These are phyloP conservation scores for Diplodus sargus DNA, from an alignment of 2,797 vertebrate species.

Conservation along the genomic window DNA sequence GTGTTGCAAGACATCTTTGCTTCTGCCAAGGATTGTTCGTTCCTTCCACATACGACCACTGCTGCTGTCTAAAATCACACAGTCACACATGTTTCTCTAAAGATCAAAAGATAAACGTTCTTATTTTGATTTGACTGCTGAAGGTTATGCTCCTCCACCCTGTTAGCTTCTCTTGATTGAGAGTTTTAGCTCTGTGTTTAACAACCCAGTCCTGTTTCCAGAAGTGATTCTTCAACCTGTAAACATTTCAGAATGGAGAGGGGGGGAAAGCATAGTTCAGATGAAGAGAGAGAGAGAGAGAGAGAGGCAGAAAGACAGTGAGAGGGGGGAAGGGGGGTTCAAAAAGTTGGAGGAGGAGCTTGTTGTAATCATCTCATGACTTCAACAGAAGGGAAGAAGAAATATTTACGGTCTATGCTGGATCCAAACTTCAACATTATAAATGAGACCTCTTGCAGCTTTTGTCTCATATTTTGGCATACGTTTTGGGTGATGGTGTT, in stretches of 20 bases:
- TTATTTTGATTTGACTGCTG: conserved; percentile 11
- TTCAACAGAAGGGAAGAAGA: conserved; percentile 61
- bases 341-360: conserved; percentile 67
- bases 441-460: conserved; percentile 22
- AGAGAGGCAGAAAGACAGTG: conserved; percentile 43
- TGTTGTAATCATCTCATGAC: conserved; percentile 70
- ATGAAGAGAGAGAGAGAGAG: conserved; percentile 37
- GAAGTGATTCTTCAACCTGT: conserved; percentile 72
- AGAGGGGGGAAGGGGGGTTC: conserved; percentile 42
- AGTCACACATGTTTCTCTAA: conserved; percentile 30
- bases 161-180: conserved; percentile 20
- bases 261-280: conserved; percentile 31
- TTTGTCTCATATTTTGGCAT: conserved; percentile 35
- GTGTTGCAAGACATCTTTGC: conserved; percentile 43
- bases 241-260: conserved; percentile 73
- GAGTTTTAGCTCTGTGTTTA: conserved; percentile 51
- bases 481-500: conserved; percentile 60
- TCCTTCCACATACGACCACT: conserved; percentile 39
- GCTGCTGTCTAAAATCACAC: conserved; percentile 43
- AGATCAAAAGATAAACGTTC: conserved; percentile 19
- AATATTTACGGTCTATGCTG: conserved; percentile 29
- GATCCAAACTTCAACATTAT: conserved; percentile 36
- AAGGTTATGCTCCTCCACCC: conserved; percentile 13
- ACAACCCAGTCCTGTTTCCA: conserved; percentile 49
- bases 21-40: conserved; percentile 48